Conservation (phyloP, 1,140 invertebrate genomes). For the Drosophila ogumai region DNA sequence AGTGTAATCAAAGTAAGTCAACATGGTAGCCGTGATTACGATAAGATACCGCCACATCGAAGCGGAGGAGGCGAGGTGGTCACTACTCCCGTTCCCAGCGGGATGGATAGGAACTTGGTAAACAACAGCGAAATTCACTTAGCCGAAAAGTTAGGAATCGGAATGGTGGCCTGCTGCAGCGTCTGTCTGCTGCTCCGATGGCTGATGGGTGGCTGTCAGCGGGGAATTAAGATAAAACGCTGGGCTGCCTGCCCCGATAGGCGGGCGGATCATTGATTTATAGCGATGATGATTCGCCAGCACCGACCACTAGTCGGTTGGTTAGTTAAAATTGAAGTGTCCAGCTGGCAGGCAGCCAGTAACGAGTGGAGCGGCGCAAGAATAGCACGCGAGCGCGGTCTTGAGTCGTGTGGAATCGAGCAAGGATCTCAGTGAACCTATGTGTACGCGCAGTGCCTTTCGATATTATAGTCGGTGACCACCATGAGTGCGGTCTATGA, state of each 20-base stretch:
- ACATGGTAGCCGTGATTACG: conserved; percentile 36
- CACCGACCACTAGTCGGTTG: conserved; percentile 14
- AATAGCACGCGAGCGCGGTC: conserved; percentile 33
- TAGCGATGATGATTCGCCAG: conserved; percentile 65
- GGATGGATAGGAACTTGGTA: conserved; percentile 29
- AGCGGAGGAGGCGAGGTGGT: neutral
- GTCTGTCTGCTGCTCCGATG: conserved; percentile 27
- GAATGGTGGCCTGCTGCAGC: conserved; percentile 18
- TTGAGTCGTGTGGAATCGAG: conserved; percentile 17
- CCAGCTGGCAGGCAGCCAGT: conserved; percentile 58
- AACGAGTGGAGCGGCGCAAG: conserved; percentile 40
- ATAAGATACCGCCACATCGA: conserved; percentile 41
- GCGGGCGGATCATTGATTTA: conserved; percentile 74
- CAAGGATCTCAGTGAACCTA: conserved; percentile 52
- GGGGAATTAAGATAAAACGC: conserved; percentile 76
- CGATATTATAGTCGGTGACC: conserved; percentile 15
- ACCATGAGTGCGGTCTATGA: conserved; percentile 55
- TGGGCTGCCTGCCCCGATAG: conserved; percentile 50
- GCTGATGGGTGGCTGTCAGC: conserved; percentile 74
- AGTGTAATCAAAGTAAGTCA: conserved; percentile 49
- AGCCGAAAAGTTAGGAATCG: conserved; percentile 26
- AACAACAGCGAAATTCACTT: conserved; percentile 57
- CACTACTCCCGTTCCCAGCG: neutral
- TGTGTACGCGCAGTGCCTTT: conserved; percentile 2
- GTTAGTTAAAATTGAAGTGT: conserved; percentile 69